Evolutionary conservation across 2,797 vertebrate species (phyloP).

Genomic region (Lophotriccus pileatus): DNA sequence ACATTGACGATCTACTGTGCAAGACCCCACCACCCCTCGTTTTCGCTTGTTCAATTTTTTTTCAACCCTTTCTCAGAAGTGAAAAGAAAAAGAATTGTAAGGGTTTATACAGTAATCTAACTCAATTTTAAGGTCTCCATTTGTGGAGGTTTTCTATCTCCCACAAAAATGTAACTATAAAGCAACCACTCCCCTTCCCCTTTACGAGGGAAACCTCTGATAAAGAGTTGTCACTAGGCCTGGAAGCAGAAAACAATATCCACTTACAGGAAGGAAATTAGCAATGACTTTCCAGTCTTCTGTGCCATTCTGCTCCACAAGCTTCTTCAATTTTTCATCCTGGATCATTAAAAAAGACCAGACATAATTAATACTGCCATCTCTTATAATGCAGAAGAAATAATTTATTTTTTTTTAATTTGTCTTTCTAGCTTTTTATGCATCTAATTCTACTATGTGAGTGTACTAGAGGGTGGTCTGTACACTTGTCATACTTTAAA

Average conservation of each 20-base stretch:
- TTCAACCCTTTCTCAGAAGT: background rate
- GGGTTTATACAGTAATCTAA: background rate
- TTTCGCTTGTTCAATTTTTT: background rate
- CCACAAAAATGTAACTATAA: slow-evolving; percentile 10
- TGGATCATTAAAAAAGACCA: slow-evolving; percentile 63
- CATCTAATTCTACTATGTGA: background rate
- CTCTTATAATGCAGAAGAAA: background rate
- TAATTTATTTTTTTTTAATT: background rate
- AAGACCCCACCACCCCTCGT: background rate
- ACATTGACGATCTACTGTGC: background rate
- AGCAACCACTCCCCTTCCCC: background rate
- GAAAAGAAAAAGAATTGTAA: slow-evolving; percentile 27
- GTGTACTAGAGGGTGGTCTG: background rate
- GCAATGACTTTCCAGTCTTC: slow-evolving; percentile 99
- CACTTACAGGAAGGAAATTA: slow-evolving; percentile 92
- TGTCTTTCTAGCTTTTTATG: background rate
- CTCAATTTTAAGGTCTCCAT: background rate
- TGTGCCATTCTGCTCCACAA: slow-evolving; percentile 94
- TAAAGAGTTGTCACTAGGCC: slow-evolving; percentile 3
- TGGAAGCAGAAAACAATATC: slow-evolving; percentile 55
- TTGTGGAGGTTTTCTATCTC: slow-evolving; percentile 7
- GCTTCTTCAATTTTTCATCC: slow-evolving; percentile 98
- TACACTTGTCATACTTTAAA: background rate
- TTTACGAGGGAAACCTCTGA: slow-evolving; percentile 28
- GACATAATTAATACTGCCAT: background rate